A percentile compares a stretch with the other conserved stretches of the same genome.
phyloP scores from a whole-genome alignment of 2,888 invertebrate genomes.

The Ectemnius cavifrons region DNA sequence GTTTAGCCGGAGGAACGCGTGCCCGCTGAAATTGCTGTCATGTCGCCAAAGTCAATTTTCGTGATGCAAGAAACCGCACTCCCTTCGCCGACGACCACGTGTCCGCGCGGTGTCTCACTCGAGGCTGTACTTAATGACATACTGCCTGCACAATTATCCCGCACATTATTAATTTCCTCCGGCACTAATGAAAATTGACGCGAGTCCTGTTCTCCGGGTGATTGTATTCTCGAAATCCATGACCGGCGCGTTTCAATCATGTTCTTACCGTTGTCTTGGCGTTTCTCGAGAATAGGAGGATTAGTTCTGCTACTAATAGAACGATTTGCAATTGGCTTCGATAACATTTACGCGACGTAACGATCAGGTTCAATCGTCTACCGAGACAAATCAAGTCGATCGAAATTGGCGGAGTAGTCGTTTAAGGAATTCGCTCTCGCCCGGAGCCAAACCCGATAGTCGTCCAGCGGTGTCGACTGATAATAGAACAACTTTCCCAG shows the following conservation, averaged over 20 bases:
- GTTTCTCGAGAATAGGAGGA: no score
- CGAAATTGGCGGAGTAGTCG: conserved; percentile 33
- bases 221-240: not conserved
- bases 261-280: not conserved
- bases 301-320: not conserved
- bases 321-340: conserved; percentile 20
- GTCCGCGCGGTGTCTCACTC: conserved; percentile 9
- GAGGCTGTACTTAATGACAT: not conserved
- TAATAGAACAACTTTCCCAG: no score
- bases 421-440: conserved; percentile 34
- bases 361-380: conserved; percentile 4
- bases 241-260: not conserved
- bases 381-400: conserved; percentile 45
- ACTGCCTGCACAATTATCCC: not conserved
- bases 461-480: no score
- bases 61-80: conserved; percentile 28
- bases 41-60: conserved; percentile 29
- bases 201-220: not conserved
- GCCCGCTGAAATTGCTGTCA: conserved; percentile 39
- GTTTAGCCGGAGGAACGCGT: conserved; percentile 11
- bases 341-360: conserved; percentile 37
- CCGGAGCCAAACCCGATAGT: conserved; percentile 18
- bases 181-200: conserved; percentile 1
- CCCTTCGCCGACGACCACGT: not conserved
- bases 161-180: conserved; percentile 6